Base-by-base conservation (phyloP, 2,888 invertebrate species). In the Pilophorus perplexus region DNA sequence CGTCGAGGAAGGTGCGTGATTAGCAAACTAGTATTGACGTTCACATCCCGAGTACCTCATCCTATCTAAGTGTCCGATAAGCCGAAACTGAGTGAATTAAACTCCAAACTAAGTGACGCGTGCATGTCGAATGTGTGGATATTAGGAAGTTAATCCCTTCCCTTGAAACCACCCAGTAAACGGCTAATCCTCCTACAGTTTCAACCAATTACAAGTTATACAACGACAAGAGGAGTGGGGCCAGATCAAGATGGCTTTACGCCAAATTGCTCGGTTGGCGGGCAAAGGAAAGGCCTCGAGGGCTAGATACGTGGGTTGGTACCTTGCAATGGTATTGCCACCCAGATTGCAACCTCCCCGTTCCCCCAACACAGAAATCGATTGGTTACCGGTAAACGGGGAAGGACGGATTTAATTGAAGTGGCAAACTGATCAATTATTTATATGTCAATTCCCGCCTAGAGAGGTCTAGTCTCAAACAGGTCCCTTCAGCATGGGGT, bases 131-230 rank as follows among this genome's bases (percentile, higher is more conserved):
- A 55, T 55, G 55, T 55, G 55, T 55, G 55, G 55, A 55, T 55
- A 55, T 55, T 55, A 55, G 33, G 22, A 38, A 55, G 55, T 55
- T 55, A 22, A 23, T 22, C 8, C 38, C 10, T 42, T n/a, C n/a
- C n/a, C 42, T 10, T 4, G 42, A 5, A 5, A n/a, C 42, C 10
- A 27, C 37, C 38, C 20, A 8, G 22, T 37, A 55, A 55, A 37
- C 23, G 55, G 55, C 55, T 55, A 55, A 55, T 55, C 37, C 55
- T 18, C 42, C n/a, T 20, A 38, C 55, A 55, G 55, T 55, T 55
- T 55, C 55, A 55, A 55, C 55, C 55, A 55, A 55, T 55, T 55
- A 55, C 55, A 55, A 55, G 55, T 55, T 55, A 55, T 38, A 33
- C 37, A n/a, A n/a, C n/a, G n/a, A n/a, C n/a, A 28, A 28, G 16